Conservation (phyloP, 2,888 invertebrate genomes). For the Nesidiocoris tenuis region DNA sequence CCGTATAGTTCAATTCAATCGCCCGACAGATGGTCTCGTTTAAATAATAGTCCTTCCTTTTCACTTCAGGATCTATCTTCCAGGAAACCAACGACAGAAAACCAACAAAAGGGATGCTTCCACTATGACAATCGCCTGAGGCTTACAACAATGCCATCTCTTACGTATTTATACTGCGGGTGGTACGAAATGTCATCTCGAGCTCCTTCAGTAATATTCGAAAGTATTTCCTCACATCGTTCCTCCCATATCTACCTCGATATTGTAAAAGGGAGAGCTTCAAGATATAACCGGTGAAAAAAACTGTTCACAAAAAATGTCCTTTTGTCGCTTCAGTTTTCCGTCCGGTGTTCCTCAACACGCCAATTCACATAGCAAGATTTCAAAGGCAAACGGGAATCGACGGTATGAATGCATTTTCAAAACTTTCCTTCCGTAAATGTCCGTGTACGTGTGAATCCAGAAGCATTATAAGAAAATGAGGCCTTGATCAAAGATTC, state of each 20-base stretch:
- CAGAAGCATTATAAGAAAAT: too few species aligned
- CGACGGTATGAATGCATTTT: too few species aligned
- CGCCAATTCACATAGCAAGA: too few species aligned
- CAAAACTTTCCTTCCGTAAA: too few species aligned
- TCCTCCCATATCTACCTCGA: neutral
- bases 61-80: neutral
- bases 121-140: neutral
- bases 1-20: neutral
- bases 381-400: too few species aligned
- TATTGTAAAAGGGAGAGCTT: constrained; percentile 11
- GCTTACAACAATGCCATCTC: constrained; percentile 11
- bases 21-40: neutral
- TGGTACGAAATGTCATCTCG: neutral
- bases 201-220: constrained; percentile 27
- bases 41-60: neutral
- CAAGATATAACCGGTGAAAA: neutral
- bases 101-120: neutral
- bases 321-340: neutral
- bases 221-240: constrained; percentile 34
- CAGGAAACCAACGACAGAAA: neutral
- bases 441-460: too few species aligned
- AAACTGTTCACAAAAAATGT: constrained; percentile 22
- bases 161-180: constrained; percentile 35
- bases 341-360: neutral
- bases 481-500: neutral